A percentile compares a stretch with the other conserved stretches of the same genome.
These are phyloP conservation scores for Tetrapedia diversipes DNA, from an alignment of 2,888 invertebrate genomes.

Conservation along the genomic window DNA sequence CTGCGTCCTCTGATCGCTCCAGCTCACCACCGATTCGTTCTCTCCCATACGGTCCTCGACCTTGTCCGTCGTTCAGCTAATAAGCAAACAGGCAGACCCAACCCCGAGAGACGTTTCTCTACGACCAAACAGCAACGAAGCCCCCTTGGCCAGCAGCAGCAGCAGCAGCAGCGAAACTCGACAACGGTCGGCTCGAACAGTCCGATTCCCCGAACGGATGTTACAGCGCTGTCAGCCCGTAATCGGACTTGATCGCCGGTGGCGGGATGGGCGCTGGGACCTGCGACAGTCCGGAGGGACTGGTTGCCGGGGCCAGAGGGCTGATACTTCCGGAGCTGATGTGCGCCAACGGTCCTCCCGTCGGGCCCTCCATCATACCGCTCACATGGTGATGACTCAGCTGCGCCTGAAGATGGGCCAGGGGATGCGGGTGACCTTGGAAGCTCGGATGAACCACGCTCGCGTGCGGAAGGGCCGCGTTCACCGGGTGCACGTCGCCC, in stretches of 20 bases:
- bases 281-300: conserved; percentile 76
- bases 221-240: conserved; percentile 92
- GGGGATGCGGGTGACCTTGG: conserved; percentile 82
- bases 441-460: conserved; percentile 75
- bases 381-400: conserved; percentile 80
- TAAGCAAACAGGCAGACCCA: no score
- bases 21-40: no score
- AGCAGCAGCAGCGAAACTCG: background rate
- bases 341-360: conserved; percentile 75
- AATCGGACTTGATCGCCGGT: conserved; percentile 92
- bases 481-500: conserved; percentile 77
- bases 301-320: conserved; percentile 80
- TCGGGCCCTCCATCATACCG: conserved; percentile 81
- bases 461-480: conserved; percentile 72
- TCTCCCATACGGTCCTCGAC: no score
- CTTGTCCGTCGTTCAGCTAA: no score
- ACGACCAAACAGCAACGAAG: conserved; percentile 21
- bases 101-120: background rate
- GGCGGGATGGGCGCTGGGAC: conserved; percentile 70
- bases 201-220: conserved; percentile 68
- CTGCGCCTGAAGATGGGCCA: conserved; percentile 83
- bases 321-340: conserved; percentile 80
- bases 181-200: background rate
- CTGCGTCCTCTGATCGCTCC: background rate
- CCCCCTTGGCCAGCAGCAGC: background rate